Conservation (phyloP, 2,888 invertebrate genomes). For the Ganaspis brasiliensis region DNA sequence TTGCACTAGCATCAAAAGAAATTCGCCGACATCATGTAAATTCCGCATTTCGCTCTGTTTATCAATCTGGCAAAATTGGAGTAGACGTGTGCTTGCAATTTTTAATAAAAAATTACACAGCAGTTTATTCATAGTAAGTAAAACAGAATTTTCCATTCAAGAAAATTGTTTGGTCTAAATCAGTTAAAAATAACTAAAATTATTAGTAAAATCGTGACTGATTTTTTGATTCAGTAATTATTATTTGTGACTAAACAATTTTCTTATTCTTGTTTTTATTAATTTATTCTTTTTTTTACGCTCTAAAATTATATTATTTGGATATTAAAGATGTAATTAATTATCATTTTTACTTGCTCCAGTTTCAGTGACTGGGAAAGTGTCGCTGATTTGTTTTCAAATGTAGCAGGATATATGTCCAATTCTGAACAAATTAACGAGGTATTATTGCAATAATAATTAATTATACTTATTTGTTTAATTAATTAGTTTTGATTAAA, state of each 20-base stretch:
- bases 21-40: slow-evolving; percentile 78
- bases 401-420: slow-evolving; percentile 63
- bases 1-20: slow-evolving; percentile 49
- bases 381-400: slow-evolving; percentile 63
- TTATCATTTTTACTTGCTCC: slow-evolving; percentile 21
- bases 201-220: too few relatives aligned
- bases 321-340: too few relatives aligned
- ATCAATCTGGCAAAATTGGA: slow-evolving; percentile 69
- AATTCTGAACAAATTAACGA: slow-evolving; percentile 57
- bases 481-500: too few relatives aligned
- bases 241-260: too few relatives aligned
- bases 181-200: too few relatives aligned
- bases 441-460: too few relatives aligned
- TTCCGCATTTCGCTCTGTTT: slow-evolving; percentile 76
- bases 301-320: too few relatives aligned
- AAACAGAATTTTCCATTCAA: background rate
- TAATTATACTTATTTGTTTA: too few relatives aligned
- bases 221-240: too few relatives aligned
- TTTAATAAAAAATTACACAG: slow-evolving; percentile 59
- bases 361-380: slow-evolving; percentile 68
- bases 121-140: slow-evolving; percentile 68
- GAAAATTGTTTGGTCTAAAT: too few relatives aligned
- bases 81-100: slow-evolving; percentile 64
- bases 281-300: background rate
- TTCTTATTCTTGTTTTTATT: background rate